phyloP scores from a whole-genome alignment of 2,888 invertebrate species.

The Tribolium freemani region DNA sequence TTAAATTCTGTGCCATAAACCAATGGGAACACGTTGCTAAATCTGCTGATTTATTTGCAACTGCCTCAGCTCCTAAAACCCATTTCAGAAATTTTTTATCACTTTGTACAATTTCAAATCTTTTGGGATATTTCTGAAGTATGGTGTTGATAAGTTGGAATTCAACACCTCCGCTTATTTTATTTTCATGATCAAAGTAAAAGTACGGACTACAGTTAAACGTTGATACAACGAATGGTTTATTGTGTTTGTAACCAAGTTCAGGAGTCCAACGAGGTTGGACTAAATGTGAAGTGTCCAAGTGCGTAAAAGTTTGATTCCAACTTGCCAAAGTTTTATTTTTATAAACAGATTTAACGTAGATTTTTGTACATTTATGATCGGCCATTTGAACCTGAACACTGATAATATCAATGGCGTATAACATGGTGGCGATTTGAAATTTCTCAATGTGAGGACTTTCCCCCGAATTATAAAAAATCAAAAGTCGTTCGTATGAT shows the following conservation, averaged over 20 bases:
- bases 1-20: not conserved
- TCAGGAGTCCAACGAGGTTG: conserved; percentile 15
- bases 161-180: conserved; percentile 28
- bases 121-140: not conserved
- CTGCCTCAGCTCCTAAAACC: not conserved
- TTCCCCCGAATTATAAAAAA: not conserved
- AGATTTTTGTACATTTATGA: not conserved
- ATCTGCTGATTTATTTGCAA: conserved; percentile 13
- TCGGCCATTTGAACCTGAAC: not conserved
- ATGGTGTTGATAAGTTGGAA: conserved; percentile 28
- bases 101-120: not conserved
- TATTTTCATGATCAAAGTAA: conserved; percentile 13
- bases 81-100: conserved; percentile 1
- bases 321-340: not conserved
- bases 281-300: not conserved
- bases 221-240: conserved; percentile 9
- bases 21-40: conserved; percentile 34
- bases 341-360: conserved; percentile 15
- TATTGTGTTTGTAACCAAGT: no score
- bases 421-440: not conserved
- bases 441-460: not conserved
- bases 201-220: conserved; percentile 35
- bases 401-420: conserved; percentile 18
- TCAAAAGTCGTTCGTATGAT: conserved; percentile 22
- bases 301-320: not conserved